These are phyloP conservation scores for Enteromius mattozi DNA, from an alignment of 2,797 vertebrate genomes.

Conservation along the genomic window DNA sequence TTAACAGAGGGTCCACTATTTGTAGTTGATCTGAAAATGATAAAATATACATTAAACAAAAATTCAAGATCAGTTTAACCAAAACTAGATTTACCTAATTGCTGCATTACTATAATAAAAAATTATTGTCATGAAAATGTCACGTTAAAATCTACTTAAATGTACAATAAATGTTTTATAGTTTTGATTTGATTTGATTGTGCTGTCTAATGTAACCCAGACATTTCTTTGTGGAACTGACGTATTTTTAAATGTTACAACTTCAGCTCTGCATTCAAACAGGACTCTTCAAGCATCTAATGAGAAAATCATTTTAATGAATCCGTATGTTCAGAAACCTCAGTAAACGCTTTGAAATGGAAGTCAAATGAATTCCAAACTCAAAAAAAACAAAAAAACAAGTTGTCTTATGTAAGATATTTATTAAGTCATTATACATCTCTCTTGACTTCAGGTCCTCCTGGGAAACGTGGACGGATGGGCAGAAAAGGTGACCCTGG, in stretches of 20 bases:
- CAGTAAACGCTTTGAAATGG: background rate
- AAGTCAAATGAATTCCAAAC: background rate
- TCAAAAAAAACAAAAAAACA: too few relatives aligned
- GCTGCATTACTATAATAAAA: too few relatives aligned
- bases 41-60: background rate
- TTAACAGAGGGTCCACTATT: background rate
- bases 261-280: background rate
- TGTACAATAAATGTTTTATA: background rate
- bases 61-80: background rate
- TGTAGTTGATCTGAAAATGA: background rate
- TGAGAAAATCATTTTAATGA: background rate
- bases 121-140: background rate
- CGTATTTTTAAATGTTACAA: background rate
- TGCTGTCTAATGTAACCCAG: too few relatives aligned
- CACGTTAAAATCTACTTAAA: background rate
- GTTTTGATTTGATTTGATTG: background rate
- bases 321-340: background rate
- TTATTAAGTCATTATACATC: background rate
- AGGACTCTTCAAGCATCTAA: background rate
- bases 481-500: conserved; percentile 90
- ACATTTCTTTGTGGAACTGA: conserved; percentile 3
- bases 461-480: conserved; percentile 86
- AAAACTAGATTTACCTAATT: background rate
- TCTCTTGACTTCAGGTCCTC: conserved; percentile 85
- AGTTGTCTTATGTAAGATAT: background rate